Evolutionary conservation across 2,888 invertebrate species (phyloP).

Genomic region (Papilio elwesi): DNA sequence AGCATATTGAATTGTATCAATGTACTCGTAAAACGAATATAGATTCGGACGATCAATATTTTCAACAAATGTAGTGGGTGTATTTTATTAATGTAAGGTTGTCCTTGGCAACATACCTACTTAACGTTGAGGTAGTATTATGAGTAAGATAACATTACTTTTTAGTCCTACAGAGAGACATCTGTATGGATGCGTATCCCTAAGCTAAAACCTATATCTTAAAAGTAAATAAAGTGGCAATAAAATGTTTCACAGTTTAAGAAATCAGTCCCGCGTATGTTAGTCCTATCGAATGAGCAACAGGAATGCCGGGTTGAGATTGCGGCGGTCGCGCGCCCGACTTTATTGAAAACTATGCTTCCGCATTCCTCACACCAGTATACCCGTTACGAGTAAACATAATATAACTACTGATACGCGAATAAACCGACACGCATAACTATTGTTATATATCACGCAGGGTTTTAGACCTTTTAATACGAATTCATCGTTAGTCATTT

Average conservation of each 20-base stretch:
- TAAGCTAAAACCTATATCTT: too few species aligned
- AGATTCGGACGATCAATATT: not conserved
- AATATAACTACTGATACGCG: constrained; percentile 44
- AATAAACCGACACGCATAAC: constrained; percentile 28
- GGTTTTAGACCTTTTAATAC: constrained; percentile 30
- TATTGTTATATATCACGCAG: constrained; percentile 1
- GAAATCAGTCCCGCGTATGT: constrained; percentile 19
- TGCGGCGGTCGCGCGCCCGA: constrained; percentile 61
- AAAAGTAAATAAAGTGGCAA: not conserved
- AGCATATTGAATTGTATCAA: not conserved
- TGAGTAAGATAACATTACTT: too few species aligned
- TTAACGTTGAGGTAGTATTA: not conserved
- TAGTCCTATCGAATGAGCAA: constrained; percentile 52
- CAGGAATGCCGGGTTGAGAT: constrained; percentile 57
- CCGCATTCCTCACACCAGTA: constrained; percentile 69
- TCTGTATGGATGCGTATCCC: too few species aligned
- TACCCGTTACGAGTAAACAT: constrained; percentile 67
- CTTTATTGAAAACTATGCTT: constrained; percentile 76
- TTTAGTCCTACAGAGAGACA: too few species aligned
- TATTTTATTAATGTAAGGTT: not conserved
- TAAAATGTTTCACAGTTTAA: not conserved
- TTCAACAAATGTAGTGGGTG: not conserved
- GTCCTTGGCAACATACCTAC: not conserved
- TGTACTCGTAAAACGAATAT: not conserved
- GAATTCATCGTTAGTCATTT: constrained; percentile 36